Evolutionary conservation across 1,140 invertebrate genomes (phyloP).

Genomic region (Conus ventricosus): DNA sequence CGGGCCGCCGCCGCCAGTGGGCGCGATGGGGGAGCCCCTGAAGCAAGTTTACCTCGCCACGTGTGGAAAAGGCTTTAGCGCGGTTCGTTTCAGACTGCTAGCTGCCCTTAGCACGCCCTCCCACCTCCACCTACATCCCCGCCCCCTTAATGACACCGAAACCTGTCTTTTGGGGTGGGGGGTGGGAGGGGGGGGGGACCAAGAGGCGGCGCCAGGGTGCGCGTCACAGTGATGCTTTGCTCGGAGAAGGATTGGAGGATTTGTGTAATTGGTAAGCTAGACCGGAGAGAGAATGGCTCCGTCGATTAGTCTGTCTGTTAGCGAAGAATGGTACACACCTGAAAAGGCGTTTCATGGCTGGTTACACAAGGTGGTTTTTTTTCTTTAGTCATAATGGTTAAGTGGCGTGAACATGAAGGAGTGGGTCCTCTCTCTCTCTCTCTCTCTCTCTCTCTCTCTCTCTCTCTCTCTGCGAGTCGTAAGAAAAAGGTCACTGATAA

Average conservation of each 20-base stretch:
- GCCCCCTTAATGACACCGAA: not conserved
- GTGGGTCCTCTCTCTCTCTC: not conserved
- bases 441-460: not conserved
- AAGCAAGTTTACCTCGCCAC: conserved; percentile 4
- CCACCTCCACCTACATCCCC: not conserved
- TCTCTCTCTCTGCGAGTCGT: not conserved
- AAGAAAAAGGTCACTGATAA: no score
- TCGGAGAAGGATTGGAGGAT: not conserved
- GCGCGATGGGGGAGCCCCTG: not conserved
- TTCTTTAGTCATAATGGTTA: not conserved
- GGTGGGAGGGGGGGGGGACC: not conserved
- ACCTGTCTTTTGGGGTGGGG: not conserved
- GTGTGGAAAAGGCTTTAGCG: not conserved
- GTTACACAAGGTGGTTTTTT: no score
- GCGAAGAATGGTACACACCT: not conserved
- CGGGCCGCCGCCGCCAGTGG: no score
- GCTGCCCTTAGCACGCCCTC: not conserved
- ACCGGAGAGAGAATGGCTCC: not conserved
- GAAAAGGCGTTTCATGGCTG: not conserved
- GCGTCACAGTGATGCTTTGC: not conserved
- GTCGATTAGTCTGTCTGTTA: not conserved
- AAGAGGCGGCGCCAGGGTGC: not conserved
- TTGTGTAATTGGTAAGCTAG: not conserved
- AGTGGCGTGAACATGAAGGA: not conserved
- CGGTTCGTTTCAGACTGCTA: not conserved